phyloP scores from a whole-genome alignment of 2,888 invertebrate species.

The Leptura quadrifasciata region DNA sequence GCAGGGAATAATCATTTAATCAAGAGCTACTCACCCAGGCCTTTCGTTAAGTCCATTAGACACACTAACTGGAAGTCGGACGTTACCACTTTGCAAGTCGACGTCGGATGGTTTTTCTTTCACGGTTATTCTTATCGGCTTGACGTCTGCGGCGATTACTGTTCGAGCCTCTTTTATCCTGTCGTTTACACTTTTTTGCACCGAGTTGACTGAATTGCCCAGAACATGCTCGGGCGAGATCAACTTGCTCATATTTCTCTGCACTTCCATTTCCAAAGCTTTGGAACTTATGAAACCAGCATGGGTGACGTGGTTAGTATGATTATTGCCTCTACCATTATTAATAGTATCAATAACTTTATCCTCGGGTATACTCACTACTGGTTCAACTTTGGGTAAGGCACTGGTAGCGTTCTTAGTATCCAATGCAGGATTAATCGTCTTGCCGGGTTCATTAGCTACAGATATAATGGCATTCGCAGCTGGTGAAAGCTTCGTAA shows the following conservation, averaged over 20 bases:
- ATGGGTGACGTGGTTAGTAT: slow-evolving; percentile 60
- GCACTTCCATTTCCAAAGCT: slow-evolving; percentile 64
- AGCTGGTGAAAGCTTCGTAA: slow-evolving; percentile 61
- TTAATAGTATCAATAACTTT: not conserved
- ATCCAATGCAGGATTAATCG: slow-evolving; percentile 55
- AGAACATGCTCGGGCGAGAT: slow-evolving; percentile 61
- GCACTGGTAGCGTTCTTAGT: slow-evolving; percentile 60
- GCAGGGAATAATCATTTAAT: slow-evolving; percentile 20
- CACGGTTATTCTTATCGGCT: slow-evolving; percentile 72
- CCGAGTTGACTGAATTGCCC: slow-evolving; percentile 56
- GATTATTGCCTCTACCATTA: slow-evolving; percentile 44
- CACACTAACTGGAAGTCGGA: slow-evolving; percentile 66
- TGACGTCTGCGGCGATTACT: slow-evolving; percentile 70
- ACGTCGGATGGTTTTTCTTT: slow-evolving; percentile 70
- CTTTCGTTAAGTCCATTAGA: slow-evolving; percentile 68
- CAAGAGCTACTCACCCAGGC: slow-evolving; percentile 69
- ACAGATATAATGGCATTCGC: slow-evolving; percentile 60
- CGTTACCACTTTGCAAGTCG: slow-evolving; percentile 73
- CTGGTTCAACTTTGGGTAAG: slow-evolving; percentile 57
- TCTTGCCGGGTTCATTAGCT: slow-evolving; percentile 52
- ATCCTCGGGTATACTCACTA: slow-evolving; percentile 22
- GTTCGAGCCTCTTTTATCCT: slow-evolving; percentile 68
- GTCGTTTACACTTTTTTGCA: slow-evolving; percentile 65
- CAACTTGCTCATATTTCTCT: slow-evolving; percentile 66
- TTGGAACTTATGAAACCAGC: slow-evolving; percentile 61